phyloP scores from a whole-genome alignment of 2,113 vertebrate genomes.

The Labeo catla region DNA sequence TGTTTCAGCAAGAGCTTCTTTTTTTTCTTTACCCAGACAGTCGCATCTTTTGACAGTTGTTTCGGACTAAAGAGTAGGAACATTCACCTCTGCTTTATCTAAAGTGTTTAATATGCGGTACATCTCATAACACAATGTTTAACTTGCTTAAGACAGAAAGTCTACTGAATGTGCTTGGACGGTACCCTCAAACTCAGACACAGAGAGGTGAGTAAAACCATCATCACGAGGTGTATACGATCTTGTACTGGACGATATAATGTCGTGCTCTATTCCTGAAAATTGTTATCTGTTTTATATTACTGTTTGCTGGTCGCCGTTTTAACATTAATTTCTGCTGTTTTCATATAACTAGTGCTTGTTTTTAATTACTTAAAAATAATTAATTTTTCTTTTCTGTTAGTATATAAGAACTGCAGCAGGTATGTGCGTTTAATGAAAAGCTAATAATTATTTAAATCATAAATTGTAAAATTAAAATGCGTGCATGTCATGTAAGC shows the following conservation, averaged over 20 bases:
- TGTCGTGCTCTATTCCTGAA: neutral
- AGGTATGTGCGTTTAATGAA: no score
- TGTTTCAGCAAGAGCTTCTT: conserved; percentile 37
- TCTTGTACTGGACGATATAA: neutral
- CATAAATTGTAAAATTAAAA: no score
- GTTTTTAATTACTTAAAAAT: neutral
- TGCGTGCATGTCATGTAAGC: no score
- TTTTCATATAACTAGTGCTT: neutral
- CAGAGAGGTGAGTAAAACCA: conserved; percentile 6
- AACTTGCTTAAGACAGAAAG: neutral
- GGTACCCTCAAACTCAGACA: neutral
- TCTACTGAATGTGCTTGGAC: neutral
- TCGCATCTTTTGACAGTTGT: neutral
- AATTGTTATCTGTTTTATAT: neutral
- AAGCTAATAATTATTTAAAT: no score
- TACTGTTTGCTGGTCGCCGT: neutral
- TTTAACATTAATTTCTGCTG: neutral
- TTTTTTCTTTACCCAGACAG: conserved; percentile 5
- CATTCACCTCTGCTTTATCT: neutral
- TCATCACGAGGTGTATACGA: neutral
- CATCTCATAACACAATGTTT: neutral
- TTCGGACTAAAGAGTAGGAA: neutral
- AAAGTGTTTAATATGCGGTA: neutral
- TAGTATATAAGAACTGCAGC: no score
- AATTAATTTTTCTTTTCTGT: no score